These are phyloP conservation scores for Nowickia ferox DNA, from an alignment of 2,888 invertebrate genomes.

Conservation along the genomic window DNA sequence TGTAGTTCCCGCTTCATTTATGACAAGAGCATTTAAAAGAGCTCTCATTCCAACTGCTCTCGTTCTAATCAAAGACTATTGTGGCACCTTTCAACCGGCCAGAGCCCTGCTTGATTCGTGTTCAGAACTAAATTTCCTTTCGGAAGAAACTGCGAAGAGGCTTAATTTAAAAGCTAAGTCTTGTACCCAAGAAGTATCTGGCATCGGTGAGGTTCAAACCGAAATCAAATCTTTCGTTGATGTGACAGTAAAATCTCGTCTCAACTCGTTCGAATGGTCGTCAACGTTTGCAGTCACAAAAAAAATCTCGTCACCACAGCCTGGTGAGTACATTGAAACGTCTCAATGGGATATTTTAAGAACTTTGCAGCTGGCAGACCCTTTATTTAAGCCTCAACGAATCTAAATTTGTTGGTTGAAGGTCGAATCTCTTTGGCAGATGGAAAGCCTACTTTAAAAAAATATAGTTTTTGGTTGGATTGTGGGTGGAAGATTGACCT, in stretches of 20 bases:
- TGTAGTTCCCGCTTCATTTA: too few species aligned
- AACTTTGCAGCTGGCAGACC: slow-evolving; percentile 29
- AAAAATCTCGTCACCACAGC: slow-evolving; percentile 42
- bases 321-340: slow-evolving; percentile 39
- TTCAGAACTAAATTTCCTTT: too few species aligned
- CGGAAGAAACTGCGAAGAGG: slow-evolving; percentile 10
- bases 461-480: slow-evolving; percentile 59
- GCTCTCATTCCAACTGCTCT: background rate
- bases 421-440: slow-evolving; percentile 52
- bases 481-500: background rate
- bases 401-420: slow-evolving; percentile 49
- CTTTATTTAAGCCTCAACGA: slow-evolving; percentile 34
- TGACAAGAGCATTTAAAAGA: background rate
- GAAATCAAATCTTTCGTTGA: slow-evolving; percentile 30
- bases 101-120: background rate
- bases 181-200: too few species aligned
- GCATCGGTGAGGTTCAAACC: slow-evolving; percentile 48
- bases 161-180: too few species aligned
- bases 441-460: slow-evolving; percentile 18
- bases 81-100: background rate
- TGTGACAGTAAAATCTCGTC: slow-evolving; percentile 54
- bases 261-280: slow-evolving; percentile 54
- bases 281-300: slow-evolving; percentile 50
- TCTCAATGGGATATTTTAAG: slow-evolving; percentile 27
- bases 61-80: background rate